Conservation (phyloP, 2,797 vertebrate genomes). For the Rhinella marina region DNA sequence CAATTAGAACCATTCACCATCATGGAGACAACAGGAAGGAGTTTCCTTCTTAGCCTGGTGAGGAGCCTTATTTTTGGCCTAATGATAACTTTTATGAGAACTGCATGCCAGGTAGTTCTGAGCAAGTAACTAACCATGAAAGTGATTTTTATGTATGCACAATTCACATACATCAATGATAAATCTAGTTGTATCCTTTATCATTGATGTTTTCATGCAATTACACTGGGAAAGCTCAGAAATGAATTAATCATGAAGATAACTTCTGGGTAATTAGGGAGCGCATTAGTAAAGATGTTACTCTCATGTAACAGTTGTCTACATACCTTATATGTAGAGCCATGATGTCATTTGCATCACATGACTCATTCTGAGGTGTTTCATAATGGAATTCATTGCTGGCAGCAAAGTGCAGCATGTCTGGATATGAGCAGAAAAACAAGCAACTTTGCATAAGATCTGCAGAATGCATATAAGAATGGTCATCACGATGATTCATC, state of each 20-base stretch:
- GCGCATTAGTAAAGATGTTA: not conserved
- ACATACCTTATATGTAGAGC: not conserved
- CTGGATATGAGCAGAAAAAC: conserved; percentile 11
- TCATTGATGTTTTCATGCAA: not conserved
- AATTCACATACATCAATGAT: not conserved
- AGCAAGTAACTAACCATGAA: not conserved
- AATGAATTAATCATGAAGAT: not conserved
- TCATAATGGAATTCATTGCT: conserved; percentile 17
- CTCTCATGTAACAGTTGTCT: not conserved
- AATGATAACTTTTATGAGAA: too few relatives aligned
- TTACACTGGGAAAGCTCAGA: not conserved
- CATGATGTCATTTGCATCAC: conserved; percentile 15
- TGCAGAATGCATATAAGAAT: not conserved
- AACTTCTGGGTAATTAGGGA: not conserved
- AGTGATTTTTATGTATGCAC: not conserved
- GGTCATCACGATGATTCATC: not conserved
- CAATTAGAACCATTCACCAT: too few relatives aligned
- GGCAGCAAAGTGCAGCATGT: not conserved
- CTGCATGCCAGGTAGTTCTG: not conserved
- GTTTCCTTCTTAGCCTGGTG: too few relatives aligned
- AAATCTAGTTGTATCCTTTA: not conserved
- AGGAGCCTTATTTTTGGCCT: too few relatives aligned
- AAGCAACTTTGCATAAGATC: conserved; percentile 4
- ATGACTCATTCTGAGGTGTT: conserved; percentile 4
- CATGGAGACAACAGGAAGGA: not conserved